Evolutionary conservation across 2,888 invertebrate genomes (phyloP).

Genomic region (Xestia sexstrigata): DNA sequence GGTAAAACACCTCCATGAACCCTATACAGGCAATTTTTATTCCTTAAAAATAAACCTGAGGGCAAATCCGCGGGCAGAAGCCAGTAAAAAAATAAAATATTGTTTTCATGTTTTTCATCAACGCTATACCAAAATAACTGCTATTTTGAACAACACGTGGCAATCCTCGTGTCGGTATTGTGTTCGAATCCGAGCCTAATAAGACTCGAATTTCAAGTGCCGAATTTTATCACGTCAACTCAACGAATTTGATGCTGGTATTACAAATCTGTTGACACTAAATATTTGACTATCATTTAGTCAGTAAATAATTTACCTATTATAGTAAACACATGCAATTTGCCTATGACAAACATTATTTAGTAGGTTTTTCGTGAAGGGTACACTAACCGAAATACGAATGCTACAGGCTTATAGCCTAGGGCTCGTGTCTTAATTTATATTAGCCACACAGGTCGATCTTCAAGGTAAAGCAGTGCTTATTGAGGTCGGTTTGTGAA

Average conservation of each 20-base stretch:
- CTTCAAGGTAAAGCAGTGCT: not conserved
- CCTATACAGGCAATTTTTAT: too few relatives aligned
- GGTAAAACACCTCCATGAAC: not conserved
- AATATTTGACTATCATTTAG: conserved; percentile 26
- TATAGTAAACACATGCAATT: not conserved
- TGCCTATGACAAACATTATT: not conserved
- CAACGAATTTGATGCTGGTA: conserved; percentile 35
- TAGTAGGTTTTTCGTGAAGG: not conserved
- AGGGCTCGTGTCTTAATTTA: too few relatives aligned
- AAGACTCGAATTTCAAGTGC: conserved; percentile 22
- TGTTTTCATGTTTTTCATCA: not conserved
- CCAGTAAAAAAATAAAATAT: not conserved
- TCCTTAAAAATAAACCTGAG: not conserved
- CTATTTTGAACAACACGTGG: conserved; percentile 16
- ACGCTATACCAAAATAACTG: not conserved
- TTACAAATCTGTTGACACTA: conserved; percentile 29
- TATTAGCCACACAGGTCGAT: not conserved
- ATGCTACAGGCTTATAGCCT: not conserved
- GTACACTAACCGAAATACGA: not conserved
- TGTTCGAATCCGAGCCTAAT: too few relatives aligned
- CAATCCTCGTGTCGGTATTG: too few relatives aligned
- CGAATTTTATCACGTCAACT: conserved; percentile 15
- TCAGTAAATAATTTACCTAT: not conserved
- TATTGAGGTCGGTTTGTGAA: not conserved
- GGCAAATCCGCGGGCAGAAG: not conserved